A percentile compares a stretch with the other conserved stretches of the same genome.
These are phyloP conservation scores for Centroberyx gerrardi DNA, from an alignment of 2,797 vertebrate genomes.

Conservation along the genomic window DNA sequence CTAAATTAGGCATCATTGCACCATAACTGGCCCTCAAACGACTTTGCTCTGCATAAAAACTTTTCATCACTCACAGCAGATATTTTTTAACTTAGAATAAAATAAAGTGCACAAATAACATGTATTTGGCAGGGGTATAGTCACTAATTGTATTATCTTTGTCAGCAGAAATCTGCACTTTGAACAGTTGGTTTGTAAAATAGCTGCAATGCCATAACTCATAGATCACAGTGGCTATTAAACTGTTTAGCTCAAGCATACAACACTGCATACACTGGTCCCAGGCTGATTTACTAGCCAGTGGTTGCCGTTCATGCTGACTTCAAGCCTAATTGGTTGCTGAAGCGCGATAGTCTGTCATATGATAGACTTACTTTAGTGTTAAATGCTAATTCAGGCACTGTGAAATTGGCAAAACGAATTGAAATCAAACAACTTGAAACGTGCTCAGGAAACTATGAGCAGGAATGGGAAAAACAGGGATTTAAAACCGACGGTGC, in stretches of 20 bases:
- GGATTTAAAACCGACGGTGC: not conserved
- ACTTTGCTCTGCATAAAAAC: not conserved
- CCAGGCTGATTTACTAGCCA: not conserved
- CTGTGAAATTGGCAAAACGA: not conserved
- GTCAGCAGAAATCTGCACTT: not conserved
- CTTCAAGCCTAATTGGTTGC: not conserved
- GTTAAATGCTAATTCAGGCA: slow-evolving; percentile 6
- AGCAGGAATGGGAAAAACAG: not conserved
- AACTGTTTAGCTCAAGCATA: not conserved
- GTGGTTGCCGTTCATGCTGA: slow-evolving; percentile 1
- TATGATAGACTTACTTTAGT: not conserved
- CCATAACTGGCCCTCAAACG: not conserved
- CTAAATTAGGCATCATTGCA: too few relatives aligned
- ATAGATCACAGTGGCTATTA: too few relatives aligned
- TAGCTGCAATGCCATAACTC: too few relatives aligned
- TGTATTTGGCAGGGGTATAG: too few relatives aligned
- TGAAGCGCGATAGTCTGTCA: not conserved
- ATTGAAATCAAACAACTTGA: slow-evolving; percentile 1
- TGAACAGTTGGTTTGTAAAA: too few relatives aligned
- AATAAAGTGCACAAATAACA: too few relatives aligned
- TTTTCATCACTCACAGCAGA: too few relatives aligned
- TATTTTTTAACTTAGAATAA: too few relatives aligned
- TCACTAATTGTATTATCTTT: not conserved
- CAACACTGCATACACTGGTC: not conserved
- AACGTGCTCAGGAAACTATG: not conserved